Evolutionary conservation across 2,888 invertebrate genomes (phyloP).

Genomic region (Polietes domitor): DNA sequence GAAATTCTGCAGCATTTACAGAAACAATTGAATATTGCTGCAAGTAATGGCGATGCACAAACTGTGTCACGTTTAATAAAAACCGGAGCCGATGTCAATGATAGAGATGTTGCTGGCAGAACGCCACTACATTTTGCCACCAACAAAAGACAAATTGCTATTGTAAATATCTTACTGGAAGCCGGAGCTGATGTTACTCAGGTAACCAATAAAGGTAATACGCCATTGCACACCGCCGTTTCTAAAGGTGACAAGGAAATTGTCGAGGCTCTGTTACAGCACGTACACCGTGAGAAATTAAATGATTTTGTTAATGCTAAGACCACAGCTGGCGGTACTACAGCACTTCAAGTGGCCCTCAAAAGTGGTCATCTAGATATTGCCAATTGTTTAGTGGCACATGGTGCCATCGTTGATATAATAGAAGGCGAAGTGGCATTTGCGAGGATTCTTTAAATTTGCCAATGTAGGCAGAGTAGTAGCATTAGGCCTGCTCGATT

Average conservation of each 20-base stretch:
- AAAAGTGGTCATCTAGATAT: too few species aligned
- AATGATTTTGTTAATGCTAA: slow-evolving; percentile 34
- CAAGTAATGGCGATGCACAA: background rate
- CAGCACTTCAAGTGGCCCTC: too few species aligned
- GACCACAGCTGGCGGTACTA: too few species aligned
- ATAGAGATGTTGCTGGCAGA: slow-evolving; percentile 46
- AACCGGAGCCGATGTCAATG: slow-evolving; percentile 14
- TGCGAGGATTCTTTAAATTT: too few species aligned
- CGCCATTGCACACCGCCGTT: slow-evolving; percentile 48
- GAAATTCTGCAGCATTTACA: background rate
- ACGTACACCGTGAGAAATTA: background rate
- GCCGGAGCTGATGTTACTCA: too few species aligned
- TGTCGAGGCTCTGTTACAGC: slow-evolving; percentile 31
- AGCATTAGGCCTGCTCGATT: too few species aligned
- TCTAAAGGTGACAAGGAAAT: slow-evolving; percentile 31
- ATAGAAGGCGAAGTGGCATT: too few species aligned
- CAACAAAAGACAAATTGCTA: background rate
- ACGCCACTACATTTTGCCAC: slow-evolving; percentile 68
- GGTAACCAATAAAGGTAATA: too few species aligned
- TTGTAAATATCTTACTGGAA: slow-evolving; percentile 49
- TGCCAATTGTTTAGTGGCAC: too few species aligned
- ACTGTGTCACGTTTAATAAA: slow-evolving; percentile 25
- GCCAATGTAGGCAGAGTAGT: too few species aligned
- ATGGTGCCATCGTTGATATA: too few species aligned
- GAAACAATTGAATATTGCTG: background rate